Percentiles rank a stretch among this genome's conserved stretches.
Evolutionary conservation across 2,888 invertebrate species (phyloP).

Genomic region (Hermaeophaga mercurialis): DNA sequence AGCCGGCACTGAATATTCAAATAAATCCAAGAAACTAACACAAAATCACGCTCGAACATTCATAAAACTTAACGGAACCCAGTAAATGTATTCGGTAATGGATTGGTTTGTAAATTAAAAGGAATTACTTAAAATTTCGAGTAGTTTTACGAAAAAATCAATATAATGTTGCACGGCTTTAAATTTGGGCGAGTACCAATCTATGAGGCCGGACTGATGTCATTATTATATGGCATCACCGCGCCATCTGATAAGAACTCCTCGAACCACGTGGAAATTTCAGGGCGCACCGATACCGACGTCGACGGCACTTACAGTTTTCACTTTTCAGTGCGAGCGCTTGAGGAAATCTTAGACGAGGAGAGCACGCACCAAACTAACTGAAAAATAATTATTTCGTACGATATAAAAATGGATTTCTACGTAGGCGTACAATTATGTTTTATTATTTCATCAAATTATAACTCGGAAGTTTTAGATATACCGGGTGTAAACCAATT

Average conservation of each 20-base stretch:
- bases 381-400: too few species aligned
- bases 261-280: conserved; percentile 20
- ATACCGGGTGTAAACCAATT: too few species aligned
- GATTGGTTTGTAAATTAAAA: conserved; percentile 27
- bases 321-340: conserved; percentile 21
- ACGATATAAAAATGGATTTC: too few species aligned
- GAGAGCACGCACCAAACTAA: too few species aligned
- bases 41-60: conserved; percentile 34
- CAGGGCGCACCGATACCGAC: conserved; percentile 3
- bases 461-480: too few species aligned
- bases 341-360: too few species aligned
- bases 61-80: conserved; percentile 23
- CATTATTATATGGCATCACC: conserved; percentile 9
- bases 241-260: conserved; percentile 21
- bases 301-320: too few species aligned
- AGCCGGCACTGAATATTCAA: conserved; percentile 34
- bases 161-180: conserved; percentile 46
- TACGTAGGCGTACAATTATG: too few species aligned
- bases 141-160: conserved; percentile 46
- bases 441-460: too few species aligned
- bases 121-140: conserved; percentile 36
- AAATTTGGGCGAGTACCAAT: conserved; percentile 48
- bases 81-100: conserved; percentile 22
- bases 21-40: conserved; percentile 38
- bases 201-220: conserved; percentile 24